Evolutionary conservation across 2,797 vertebrate genomes (phyloP), one percentile per base, ranked within the genome.

Genomic region (Bufotes viridis): DNA sequence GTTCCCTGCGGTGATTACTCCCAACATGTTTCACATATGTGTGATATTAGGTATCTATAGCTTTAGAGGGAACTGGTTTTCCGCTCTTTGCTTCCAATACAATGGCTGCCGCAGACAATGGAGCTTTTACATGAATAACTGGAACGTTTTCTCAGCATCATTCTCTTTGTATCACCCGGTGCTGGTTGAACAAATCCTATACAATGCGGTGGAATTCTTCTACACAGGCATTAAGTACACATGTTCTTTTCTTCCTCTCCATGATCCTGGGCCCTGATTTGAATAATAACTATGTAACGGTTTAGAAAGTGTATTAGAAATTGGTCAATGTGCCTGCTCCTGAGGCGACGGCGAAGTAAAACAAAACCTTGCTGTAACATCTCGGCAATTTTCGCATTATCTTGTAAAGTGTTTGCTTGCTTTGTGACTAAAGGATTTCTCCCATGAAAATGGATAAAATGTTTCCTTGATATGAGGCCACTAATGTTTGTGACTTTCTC

Each of bases 401-500:
- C 74, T 29, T 29, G 58, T 78, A 29, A 85, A 85, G 57, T 63
- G 70, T 58, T 29, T 51, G 24, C 51, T 79, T 65, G 49, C 72
- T 58, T 78, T 78, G 22, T 74, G 14, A 51, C 49, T 85, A 24
- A 63, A 85, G 29, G 29, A 63, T 85, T 78, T 78, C 57, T 75
- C 34, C 34, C 14, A 22, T 8, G 24, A 72, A 78, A 60, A 55
- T 49, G 55, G 34, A 24, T 70, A 80, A 85, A 72, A 26, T 26
- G 17, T 86, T 69, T 61, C 85, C 24, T 60, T 55, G 42, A 24
- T 82, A 20, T 26, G 49, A 20, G 55, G 17, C 76, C 14, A 53
- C n/a, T 91, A 90, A 92, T 87, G n/a, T 87, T 91, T 91, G 88
- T 90, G 90, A 92, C 90, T 91, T 88, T 90, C 78, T 81, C 24